Conservation (phyloP, 2,113 vertebrate species). For the Oncorhynchus masou region DNA sequence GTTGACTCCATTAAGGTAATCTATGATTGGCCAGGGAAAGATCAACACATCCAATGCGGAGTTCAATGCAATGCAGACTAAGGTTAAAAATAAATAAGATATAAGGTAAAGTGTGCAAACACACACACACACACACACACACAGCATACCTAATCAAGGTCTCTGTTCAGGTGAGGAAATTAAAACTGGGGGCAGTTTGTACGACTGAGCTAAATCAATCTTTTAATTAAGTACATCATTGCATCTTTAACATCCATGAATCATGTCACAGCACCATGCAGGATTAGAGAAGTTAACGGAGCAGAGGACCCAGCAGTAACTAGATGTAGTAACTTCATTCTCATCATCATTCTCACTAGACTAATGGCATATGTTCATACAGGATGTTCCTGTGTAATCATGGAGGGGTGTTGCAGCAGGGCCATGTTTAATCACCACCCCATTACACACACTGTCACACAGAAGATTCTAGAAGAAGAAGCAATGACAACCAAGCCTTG, state of each 20-base stretch:
- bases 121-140: constrained; percentile 14
- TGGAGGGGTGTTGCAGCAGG: not conserved
- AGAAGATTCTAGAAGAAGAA: not conserved
- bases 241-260: constrained; percentile 68
- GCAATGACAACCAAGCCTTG: not conserved
- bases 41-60: constrained; percentile 28
- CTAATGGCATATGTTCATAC: constrained; percentile 55
- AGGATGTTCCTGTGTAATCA: constrained; percentile 30
- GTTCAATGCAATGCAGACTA: constrained; percentile 22
- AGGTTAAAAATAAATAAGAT: not conserved
- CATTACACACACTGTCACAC: constrained; percentile 21
- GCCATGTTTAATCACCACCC: constrained; percentile 27
- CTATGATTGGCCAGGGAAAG: constrained; percentile 37
- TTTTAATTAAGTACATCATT: constrained; percentile 72
- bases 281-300: constrained; percentile 66
- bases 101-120: too few species aligned
- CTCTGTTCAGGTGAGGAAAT: constrained; percentile 65
- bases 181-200: constrained; percentile 56
- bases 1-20: constrained; percentile 51
- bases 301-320: constrained; percentile 44
- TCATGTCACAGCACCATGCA: constrained; percentile 53
- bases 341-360: constrained; percentile 47
- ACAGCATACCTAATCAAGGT: constrained; percentile 42
- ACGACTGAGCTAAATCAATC: constrained; percentile 62
- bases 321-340: constrained; percentile 55